Conservation (phyloP, 2,113 vertebrate species). For the Ariopsis seemanni region DNA sequence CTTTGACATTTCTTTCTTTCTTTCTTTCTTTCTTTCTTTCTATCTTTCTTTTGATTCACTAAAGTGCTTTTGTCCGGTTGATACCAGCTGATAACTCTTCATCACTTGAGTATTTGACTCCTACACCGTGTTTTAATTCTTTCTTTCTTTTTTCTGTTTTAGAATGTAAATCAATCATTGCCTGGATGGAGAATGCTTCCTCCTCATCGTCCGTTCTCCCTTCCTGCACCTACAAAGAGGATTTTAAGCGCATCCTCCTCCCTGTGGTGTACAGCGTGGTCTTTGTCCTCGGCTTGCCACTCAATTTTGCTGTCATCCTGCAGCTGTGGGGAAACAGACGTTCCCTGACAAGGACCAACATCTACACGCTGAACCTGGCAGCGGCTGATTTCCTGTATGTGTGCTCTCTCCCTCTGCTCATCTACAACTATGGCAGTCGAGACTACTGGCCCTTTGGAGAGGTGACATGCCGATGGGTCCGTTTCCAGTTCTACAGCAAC, state of each 20-base stretch:
- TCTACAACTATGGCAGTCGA: constrained; percentile 90
- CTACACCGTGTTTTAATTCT: not conserved
- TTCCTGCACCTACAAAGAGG: constrained; percentile 86
- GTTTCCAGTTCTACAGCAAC: constrained; percentile 97
- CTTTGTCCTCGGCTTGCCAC: constrained; percentile 80
- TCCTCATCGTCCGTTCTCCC: constrained; percentile 40
- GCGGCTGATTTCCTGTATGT: constrained; percentile 88
- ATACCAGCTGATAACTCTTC: not conserved
- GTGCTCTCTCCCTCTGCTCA: constrained; percentile 90
- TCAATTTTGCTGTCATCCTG: constrained; percentile 83
- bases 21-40: too few relatives aligned
- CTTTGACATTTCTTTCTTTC: too few relatives aligned
- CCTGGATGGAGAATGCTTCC: constrained; percentile 49
- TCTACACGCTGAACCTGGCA: constrained; percentile 94
- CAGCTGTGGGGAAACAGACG: constrained; percentile 81
- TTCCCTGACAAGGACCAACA: constrained; percentile 77
- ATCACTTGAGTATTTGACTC: not conserved
- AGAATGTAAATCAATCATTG: constrained; percentile 62
- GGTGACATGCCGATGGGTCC: constrained; percentile 82
- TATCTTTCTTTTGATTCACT: not conserved
- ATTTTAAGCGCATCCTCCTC: constrained; percentile 88
- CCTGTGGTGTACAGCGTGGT: constrained; percentile 85
- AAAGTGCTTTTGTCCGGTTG: not conserved
- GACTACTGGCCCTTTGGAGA: constrained; percentile 98
- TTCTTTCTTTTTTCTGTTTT: constrained; percentile 33